A percentile compares a stretch with the other conserved stretches of the same genome.
Conservation (phyloP, 2,113 vertebrate genomes). For the Phyllostomus discolor region DNA sequence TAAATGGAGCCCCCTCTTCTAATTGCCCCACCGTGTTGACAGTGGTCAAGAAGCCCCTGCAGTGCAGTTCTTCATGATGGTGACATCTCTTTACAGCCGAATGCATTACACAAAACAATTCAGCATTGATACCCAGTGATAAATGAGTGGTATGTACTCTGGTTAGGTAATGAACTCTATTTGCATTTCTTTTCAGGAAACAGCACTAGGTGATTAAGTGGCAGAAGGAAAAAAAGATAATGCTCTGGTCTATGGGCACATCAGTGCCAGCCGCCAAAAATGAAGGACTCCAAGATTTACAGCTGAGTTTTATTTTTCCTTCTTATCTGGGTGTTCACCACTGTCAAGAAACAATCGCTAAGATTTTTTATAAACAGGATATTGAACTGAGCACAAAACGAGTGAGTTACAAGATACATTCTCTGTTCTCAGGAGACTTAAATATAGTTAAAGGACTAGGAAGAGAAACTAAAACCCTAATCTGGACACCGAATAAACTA, state of each 20-base stretch:
- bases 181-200: constrained; percentile 23
- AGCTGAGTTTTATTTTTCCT: neutral
- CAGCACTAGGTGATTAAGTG: neutral
- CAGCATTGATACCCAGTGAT: neutral
- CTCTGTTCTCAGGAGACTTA: neutral
- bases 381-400: neutral
- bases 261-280: neutral
- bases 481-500: neutral
- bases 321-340: neutral
- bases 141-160: neutral
- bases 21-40: neutral
- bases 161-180: neutral
- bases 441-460: neutral
- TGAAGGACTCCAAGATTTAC: neutral
- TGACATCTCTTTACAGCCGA: neutral
- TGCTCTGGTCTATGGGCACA: accelerated
- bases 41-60: neutral
- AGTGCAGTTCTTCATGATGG: neutral
- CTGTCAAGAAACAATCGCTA: neutral
- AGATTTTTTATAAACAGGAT: neutral
- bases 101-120: neutral
- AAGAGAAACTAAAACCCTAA: neutral
- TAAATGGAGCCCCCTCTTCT: neutral
- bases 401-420: neutral
- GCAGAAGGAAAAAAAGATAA: constrained; percentile 32